Evolutionary conservation across 2,113 vertebrate genomes (phyloP), one percentile per base, ranked within the genome.

Genomic region (Centropus unirufus): DNA sequence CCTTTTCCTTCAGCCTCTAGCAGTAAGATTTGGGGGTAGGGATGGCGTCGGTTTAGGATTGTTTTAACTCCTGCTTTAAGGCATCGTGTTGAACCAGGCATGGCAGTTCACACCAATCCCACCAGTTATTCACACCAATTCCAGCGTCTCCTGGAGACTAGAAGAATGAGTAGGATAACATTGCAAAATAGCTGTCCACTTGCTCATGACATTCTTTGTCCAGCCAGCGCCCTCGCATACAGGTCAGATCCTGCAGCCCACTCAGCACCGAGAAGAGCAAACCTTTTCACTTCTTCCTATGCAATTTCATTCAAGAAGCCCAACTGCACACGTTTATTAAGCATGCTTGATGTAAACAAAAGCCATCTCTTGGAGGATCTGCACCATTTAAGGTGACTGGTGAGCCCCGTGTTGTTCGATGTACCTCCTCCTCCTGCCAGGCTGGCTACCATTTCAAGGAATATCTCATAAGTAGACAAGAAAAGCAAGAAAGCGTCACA

Each of bases 81-180:
- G 81, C 80, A 51, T 39, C 94, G 76, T 74, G 80, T 95, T 96
- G 69, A 91, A 26, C 73, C 24, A 77, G 44, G 36, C 87, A 88
- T 0, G 4, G 73, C 76, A 85, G 92, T 34, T 40, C 18, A 1
- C 64, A 91, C 51, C 86, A 59, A 77, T 72, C 77, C 89, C 94
- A 75, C n/a, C 61, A 79, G 87, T 87, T 83, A 93, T 34, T 40
- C 18, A 1, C 64, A 91, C 51, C 86, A 59, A 77, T 72, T 79
- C 89, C 94, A 75, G 32, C 84, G 93, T 87, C 95, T 94, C 89
- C 70, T 78, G 84, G 82, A 97, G 94, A 96, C 95, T 91, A 57
- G 46, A 90, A 97, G 84, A 97, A 97, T 91, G 94, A 89, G 93
- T 62, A 96, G 94, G 95, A 68, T 80, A 96, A 96, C 91, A 86